Evolutionary conservation across 1,140 invertebrate species (phyloP), one percentile per base, ranked within the genome.

Genomic region (Caenorhabditis latens): DNA sequence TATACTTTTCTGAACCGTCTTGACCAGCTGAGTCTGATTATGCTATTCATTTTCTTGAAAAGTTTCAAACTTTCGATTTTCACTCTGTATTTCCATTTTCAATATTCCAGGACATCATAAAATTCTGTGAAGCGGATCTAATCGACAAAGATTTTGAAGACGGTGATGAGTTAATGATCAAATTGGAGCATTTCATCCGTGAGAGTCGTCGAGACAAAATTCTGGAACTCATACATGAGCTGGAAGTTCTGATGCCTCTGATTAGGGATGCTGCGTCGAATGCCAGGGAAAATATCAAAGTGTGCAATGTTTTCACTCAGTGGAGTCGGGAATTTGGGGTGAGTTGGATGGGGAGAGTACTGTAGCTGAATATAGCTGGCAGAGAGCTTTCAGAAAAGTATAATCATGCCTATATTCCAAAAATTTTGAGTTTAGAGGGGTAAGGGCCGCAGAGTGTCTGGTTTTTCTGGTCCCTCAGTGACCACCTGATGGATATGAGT

Each of bases 221-320:
- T 79, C 61, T 89, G 88, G 50, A 61, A 6, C 55, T 89, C 14
- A 63, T 84, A 6, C 24, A 79, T 4, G 84, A 89, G 61, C 58
- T 89, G 83, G 88, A 88, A 24, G 53, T 82, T 5, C 42, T 89
- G 19, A 75, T 89, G 46, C 88, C 88, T 8, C 32, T 89, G 9
- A 58, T 89, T 11, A 21, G 88, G 13, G 88, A 89, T 58, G 88
- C 88, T n/a, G 84, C 88, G 3, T 14, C 86, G 75, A 88, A 79
- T 63, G 88, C 88, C 24, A n/a, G 88, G 43, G 88, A 89, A 19
- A 89, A 88, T 57, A 86, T 88, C 46, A 89, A 84, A 57, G 88
- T 88, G 7, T 88, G 87, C 50, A 82, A 58, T 16, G 87, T 89
- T 19, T 89, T 89, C 83, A 88, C 88, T 2, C 84, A 87, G 21